Base-by-base conservation (phyloP, 2,888 invertebrate species). In the Ormyrus nitidulus region DNA sequence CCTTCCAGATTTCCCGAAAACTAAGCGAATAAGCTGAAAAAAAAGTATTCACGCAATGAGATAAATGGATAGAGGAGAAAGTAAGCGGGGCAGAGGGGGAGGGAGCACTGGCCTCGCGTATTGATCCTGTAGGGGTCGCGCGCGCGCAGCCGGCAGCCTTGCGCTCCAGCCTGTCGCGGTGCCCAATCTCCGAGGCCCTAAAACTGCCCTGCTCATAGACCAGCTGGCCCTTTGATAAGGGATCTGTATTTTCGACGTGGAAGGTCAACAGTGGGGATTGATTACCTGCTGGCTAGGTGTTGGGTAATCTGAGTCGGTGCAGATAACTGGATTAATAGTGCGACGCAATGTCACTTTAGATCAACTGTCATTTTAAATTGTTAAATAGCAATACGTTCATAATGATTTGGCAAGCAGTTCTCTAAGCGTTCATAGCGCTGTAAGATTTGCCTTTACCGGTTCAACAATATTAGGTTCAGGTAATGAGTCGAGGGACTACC, bases 71-170 rank as follows among this genome's bases (percentile, higher is more conserved):
- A 68, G 53, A 54, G 6, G 44, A 61, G 69, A 51, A n/a, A 62
- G 70, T 10, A 54, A 49, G 77, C 46, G 64, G 44, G 58, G 44
- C 53, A 13, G 66, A 73, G 34, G 53, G 53, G 11, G 13, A 34
- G 44, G 11, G 13, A n/a, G 64, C 54, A 44, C 48, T 51, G 62
- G 74, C 68, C 82, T 83, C 81, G 81, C 84, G 89, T 90, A 90
- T 90, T 90, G 90, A 90, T 89, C 89, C 87, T 82, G 85, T 86
- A 88, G 86, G 86, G 87, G 71, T 80, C 69, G 79, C 61, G 81
- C 75, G 79, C 86, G 87, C 87, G 79, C 86, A 6, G 88, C 88
- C 86, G 84, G 61, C 54, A 19, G 46, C 56, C 10, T 34, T 34
- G 4, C 48, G n/a, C 84, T 86, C 85, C 34, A 81, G 82, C 85